Conservation (phyloP, 2,113 vertebrate genomes). For the Myocastor coypus region DNA sequence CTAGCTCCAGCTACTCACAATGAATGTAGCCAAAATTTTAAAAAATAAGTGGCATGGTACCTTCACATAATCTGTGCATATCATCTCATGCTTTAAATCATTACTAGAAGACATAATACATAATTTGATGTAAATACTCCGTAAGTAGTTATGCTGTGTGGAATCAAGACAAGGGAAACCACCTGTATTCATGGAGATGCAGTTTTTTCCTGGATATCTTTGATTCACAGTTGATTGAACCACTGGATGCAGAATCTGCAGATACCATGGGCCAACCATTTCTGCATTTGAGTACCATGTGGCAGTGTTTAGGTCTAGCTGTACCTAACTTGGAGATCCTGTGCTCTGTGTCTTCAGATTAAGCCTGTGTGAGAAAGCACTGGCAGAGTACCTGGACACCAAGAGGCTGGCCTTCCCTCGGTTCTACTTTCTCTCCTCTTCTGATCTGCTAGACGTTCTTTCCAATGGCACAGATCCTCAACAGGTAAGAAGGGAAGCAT, state of each 20-base stretch:
- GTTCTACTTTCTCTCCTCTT: slow-evolving; percentile 99
- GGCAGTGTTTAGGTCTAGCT: too few relatives aligned
- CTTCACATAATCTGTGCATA: neutral
- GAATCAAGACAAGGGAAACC: neutral
- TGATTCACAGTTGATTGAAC: neutral
- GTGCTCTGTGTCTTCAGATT: slow-evolving; percentile 87
- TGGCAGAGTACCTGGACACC: slow-evolving; percentile 96
- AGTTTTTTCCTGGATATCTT: neutral
- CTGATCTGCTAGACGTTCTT: slow-evolving; percentile 96
- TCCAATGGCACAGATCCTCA: slow-evolving; percentile 95
- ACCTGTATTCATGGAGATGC: neutral
- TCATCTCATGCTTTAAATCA: neutral
- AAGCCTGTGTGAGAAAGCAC: slow-evolving; percentile 95
- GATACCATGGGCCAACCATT: neutral
- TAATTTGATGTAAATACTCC: neutral
- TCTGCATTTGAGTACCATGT: neutral
- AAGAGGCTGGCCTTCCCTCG: slow-evolving; percentile 96
- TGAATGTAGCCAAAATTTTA: neutral
- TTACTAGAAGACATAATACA: neutral
- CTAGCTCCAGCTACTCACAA: neutral
- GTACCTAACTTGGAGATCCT: neutral
- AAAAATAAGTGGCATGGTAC: neutral
- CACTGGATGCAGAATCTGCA: neutral
- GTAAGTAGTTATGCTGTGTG: neutral
- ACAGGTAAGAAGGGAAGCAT: slow-evolving; percentile 80